Base-by-base conservation (phyloP, 2,797 vertebrate species). In the Tiaroga cobitis region DNA sequence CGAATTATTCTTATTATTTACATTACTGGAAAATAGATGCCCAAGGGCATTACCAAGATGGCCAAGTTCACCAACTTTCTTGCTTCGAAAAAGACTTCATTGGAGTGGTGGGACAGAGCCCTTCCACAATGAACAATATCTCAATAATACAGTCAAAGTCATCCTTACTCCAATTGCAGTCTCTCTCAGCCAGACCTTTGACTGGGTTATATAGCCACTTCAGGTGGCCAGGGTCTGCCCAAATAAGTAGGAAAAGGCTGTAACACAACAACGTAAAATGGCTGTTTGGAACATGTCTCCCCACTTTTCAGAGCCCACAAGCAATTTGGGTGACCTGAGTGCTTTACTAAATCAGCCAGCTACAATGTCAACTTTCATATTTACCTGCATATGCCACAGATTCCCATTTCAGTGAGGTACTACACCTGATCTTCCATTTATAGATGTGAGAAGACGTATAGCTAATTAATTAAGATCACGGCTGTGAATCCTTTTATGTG, bases 101-200 rank as follows among this genome's bases (percentile, higher is more conserved):
- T 21, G 29, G 18, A 54, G 29, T 32, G 26, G 29, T 54, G 32
- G 19, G 54, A 59, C 10, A n/a, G 21, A n/a, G 51, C 13, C 32
- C 9, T 37, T 39, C 19, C 19, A 24, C 19, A 39, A 4, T 24
- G 67, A 24, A 10, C 19, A 70, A 41, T 9, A 24, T 11, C 21
- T n/a, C 65, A 68, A 6, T 39, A 10, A 43, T n/a, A 72, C 3
- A 1, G 21, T 70, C 34, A n/a, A 13, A n/a, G 16, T 68, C 32
- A 39, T 37, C 15, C 13, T n/a, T 59, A 9, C 21, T 59, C 32
- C 13, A 13, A 83, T 54, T 84, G 82, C 77, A 83, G 80, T 86
- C 81, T 72, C 68, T 37, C 70, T 24, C 26, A 32, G 65, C 13
- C 51, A 56, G 13, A 77, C 13, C 18, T 24, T 59, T 76, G 74